Evolutionary conservation across 2,797 vertebrate genomes (phyloP).

Genomic region (Enteromius paludinosus): DNA sequence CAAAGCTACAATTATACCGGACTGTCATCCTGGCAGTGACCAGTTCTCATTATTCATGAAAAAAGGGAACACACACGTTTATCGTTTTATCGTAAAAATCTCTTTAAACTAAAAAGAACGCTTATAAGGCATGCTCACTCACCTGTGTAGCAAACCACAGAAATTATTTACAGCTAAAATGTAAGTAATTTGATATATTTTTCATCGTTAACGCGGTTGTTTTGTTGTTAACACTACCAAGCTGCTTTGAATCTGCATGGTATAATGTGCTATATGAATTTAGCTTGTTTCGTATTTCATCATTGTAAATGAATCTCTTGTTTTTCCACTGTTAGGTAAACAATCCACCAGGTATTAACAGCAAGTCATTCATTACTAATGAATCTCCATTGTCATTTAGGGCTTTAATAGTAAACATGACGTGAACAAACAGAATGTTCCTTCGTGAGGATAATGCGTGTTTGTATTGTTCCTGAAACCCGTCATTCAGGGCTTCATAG

Average conservation of each 20-base stretch:
- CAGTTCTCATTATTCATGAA: not conserved
- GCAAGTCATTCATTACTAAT: not conserved
- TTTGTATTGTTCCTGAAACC: slow-evolving; percentile 33
- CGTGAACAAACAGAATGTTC: not conserved
- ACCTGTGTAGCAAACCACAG: not conserved
- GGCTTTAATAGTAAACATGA: not conserved
- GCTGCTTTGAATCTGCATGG: not conserved
- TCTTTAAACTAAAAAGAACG: too few relatives aligned
- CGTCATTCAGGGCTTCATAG: slow-evolving; percentile 7
- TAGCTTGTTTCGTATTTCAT: not conserved
- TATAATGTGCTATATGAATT: not conserved
- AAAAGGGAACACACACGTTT: not conserved
- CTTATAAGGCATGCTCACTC: not conserved
- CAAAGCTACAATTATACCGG: slow-evolving; percentile 4
- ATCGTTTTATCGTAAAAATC: not conserved
- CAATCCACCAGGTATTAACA: not conserved
- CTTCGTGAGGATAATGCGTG: not conserved
- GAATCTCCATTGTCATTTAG: not conserved
- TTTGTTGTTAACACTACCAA: not conserved
- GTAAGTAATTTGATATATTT: not conserved
- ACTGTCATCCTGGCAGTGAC: not conserved
- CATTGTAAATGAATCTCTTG: not conserved
- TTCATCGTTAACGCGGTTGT: not conserved
- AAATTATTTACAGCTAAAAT: not conserved
- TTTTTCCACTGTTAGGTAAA: not conserved